Evolutionary conservation across 2,797 vertebrate species (phyloP), one percentile per base, ranked within the genome.

Genomic region (Heteromormyrus szaboi): DNA sequence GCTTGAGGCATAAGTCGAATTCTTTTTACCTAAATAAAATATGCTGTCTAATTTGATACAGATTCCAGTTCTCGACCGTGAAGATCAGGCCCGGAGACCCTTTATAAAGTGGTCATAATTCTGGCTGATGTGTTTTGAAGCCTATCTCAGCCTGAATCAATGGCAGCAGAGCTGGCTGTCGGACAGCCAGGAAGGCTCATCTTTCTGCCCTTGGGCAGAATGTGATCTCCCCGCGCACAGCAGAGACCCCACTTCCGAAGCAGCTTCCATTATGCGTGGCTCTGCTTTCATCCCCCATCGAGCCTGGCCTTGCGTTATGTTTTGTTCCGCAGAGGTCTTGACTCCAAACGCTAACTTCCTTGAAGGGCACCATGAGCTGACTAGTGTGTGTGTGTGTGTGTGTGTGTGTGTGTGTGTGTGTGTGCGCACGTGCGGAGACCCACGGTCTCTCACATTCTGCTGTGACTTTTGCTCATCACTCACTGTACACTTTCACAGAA

Each of bases 181-280:
- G 19, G 9, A 11, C 1, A 54, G 84, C 4, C 19, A 44, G 4
- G 79, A 54, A 12, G 56, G 56, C 86, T 93, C 88, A 1, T 88
- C 37, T 93, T 93, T 90, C 91, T n/a, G 19, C 88, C 88, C 59
- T 17, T 17, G 89, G 72, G 90, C 91, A 91, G 84, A 93, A 93
- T 91, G 79, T 5, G 89, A 93, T 89, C 83, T 19, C 11, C 53
- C 17, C 3, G 2, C 7, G 2, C 56, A 22, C 22, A 25, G 19
- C 37, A 48, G 48, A 44, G 76, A 56, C 2, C 53, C 19, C 22
- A 89, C 91, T 90, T 92, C 91, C 91, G 87, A 44, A 8, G 17
- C 56, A 6, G n/a, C 12, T 12, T 91, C 90, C 89, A 91, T 91
- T 92, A 91, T 85, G 89, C 22, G 0, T 0, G 17, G 89, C 86